Evolutionary conservation across 2,797 vertebrate species (phyloP).

Genomic region (Sebastes minor): DNA sequence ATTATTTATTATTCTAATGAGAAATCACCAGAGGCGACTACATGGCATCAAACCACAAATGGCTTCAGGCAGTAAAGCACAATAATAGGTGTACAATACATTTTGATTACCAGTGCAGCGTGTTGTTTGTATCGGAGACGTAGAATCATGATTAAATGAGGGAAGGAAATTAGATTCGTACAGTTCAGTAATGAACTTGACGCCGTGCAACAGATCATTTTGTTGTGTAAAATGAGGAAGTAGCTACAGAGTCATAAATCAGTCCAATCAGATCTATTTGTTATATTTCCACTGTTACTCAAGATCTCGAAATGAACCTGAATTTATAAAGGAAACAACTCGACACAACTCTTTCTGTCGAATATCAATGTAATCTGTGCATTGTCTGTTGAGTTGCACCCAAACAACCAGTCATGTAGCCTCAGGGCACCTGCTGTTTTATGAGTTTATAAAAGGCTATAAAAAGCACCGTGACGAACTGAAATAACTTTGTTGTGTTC

Average conservation of each 20-base stretch:
- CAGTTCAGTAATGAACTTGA: not conserved
- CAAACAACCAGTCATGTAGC: too few relatives aligned
- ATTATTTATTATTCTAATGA: not conserved
- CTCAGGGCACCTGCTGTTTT: too few relatives aligned
- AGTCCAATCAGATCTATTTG: not conserved
- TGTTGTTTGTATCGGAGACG: not conserved
- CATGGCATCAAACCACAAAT: not conserved
- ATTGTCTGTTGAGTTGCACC: too few relatives aligned
- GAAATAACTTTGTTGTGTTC: too few relatives aligned
- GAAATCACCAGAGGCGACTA: not conserved
- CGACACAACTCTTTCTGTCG: not conserved
- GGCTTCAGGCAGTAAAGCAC: not conserved
- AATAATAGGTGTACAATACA: too few relatives aligned
- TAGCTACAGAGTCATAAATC: not conserved
- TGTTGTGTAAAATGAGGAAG: not conserved
- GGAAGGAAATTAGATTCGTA: not conserved
- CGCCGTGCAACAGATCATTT: not conserved
- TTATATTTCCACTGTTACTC: not conserved
- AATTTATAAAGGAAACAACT: too few relatives aligned
- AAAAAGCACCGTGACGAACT: too few relatives aligned
- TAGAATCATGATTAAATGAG: not conserved
- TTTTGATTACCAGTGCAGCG: not conserved
- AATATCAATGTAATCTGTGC: too few relatives aligned
- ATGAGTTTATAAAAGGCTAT: too few relatives aligned
- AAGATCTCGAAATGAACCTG: not conserved